Conservation (phyloP, 2,797 vertebrate species). For the Halcyon badia region DNA sequence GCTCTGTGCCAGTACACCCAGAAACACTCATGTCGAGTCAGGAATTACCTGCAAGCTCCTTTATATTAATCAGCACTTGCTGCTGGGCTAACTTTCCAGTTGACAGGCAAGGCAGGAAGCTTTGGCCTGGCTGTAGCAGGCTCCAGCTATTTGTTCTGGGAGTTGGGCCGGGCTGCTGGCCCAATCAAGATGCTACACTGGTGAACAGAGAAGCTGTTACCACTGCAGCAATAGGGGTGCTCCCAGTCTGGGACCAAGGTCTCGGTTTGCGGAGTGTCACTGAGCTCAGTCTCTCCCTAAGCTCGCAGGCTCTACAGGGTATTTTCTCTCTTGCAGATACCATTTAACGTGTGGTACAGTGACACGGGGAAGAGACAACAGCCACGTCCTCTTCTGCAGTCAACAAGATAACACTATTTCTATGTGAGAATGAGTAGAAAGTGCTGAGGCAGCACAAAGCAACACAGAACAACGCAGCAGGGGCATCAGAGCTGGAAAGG, state of each 20-base stretch:
- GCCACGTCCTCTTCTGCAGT: not conserved
- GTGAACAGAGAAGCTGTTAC: not conserved
- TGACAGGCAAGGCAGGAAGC: not conserved
- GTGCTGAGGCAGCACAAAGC: not conserved
- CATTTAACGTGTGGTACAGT: not conserved
- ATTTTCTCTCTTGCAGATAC: not conserved
- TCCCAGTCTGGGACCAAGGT: not conserved
- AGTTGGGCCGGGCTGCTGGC: not conserved
- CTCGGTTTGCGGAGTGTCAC: not conserved
- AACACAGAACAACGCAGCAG: not conserved
- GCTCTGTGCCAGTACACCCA: not conserved
- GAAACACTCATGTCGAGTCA: fast-evolving
- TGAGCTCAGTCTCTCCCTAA: not conserved
- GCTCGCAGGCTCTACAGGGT: not conserved
- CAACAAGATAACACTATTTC: not conserved
- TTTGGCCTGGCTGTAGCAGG: not conserved
- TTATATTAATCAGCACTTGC: not conserved
- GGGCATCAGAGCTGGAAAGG: not conserved
- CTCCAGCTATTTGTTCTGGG: not conserved
- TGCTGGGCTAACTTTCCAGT: not conserved
- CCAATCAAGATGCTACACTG: not conserved
- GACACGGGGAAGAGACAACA: not conserved
- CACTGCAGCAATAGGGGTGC: not conserved
- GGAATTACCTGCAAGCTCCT: not conserved
- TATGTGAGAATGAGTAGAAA: not conserved